These are phyloP conservation scores for Folsomia manolachei DNA, from an alignment of 2,888 invertebrate genomes.

Conservation along the genomic window DNA sequence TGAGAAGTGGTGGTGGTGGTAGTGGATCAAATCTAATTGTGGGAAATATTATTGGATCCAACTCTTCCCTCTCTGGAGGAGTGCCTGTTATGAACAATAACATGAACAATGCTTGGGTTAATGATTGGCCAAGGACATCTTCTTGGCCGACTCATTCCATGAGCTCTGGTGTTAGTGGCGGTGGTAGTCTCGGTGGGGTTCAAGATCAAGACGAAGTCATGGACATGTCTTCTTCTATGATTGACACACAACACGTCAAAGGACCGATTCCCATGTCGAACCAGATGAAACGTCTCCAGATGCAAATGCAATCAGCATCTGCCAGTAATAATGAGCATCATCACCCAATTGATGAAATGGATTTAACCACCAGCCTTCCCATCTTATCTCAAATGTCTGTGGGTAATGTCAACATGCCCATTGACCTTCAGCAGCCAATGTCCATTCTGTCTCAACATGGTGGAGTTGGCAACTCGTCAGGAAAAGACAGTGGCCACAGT, in stretches of 20 bases:
- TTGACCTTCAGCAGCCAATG: slow-evolving; percentile 48
- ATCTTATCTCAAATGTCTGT: slow-evolving; percentile 40
- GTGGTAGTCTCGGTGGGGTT: slow-evolving; percentile 4
- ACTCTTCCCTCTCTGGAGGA: slow-evolving; percentile 16
- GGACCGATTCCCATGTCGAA: slow-evolving; percentile 2
- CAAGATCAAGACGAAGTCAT: slow-evolving; percentile 49
- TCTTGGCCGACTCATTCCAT: slow-evolving; percentile 19
- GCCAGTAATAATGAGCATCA: slow-evolving; percentile 26
- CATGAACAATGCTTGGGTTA: slow-evolving; percentile 30
- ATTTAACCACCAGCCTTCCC: slow-evolving; percentile 40
- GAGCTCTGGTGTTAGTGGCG: slow-evolving; percentile 23
- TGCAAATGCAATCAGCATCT: slow-evolving; percentile 7
- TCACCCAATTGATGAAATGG: slow-evolving; percentile 40
- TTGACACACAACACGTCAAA: slow-evolving; percentile 42
- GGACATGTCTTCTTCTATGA: slow-evolving; percentile 49
- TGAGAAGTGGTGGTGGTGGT: background rate
- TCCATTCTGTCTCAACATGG: slow-evolving; percentile 24
- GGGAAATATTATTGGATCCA: background rate
- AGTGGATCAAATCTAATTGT: background rate
- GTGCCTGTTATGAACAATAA: background rate
- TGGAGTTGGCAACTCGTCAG: background rate
- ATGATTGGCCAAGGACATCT: slow-evolving; percentile 31
- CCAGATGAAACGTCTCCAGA: slow-evolving; percentile 11
- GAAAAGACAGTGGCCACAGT: slow-evolving; percentile 17
- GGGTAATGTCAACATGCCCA: slow-evolving; percentile 38